phyloP scores from a whole-genome alignment of 1,140 invertebrate species.

The Hydropsyche tenuis region DNA sequence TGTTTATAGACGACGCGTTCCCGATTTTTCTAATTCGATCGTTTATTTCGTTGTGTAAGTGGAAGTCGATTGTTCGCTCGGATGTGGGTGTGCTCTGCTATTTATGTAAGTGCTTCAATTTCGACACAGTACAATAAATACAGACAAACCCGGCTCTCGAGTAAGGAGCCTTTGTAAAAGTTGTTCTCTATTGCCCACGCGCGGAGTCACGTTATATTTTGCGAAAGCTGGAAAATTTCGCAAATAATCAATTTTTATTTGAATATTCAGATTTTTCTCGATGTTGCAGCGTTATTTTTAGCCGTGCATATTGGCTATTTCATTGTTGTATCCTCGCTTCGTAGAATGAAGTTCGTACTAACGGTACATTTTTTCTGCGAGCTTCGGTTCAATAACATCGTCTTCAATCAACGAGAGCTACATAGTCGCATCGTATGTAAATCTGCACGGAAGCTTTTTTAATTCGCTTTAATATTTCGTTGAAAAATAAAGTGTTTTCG shows the following conservation, averaged over 20 bases:
- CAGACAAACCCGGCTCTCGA: not conserved
- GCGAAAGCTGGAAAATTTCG: conserved; percentile 9
- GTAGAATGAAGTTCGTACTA: no score
- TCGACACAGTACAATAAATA: conserved; percentile 11
- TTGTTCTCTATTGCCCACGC: conserved; percentile 27
- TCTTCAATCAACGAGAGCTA: not conserved
- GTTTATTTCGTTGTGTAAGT: not conserved
- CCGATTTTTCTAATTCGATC: no score
- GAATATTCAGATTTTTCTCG: not conserved
- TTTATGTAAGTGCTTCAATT: conserved; percentile 28
- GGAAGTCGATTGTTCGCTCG: not conserved
- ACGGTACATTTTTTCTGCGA: conserved; percentile 21
- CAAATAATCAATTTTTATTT: not conserved
- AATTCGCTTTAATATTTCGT: no score
- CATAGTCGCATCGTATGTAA: not conserved
- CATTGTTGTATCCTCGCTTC: not conserved
- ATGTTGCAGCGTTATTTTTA: not conserved
- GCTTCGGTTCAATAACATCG: conserved; percentile 21
- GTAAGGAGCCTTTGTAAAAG: conserved; percentile 26
- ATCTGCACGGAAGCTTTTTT: conserved; percentile 2
- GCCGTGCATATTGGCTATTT: not conserved
- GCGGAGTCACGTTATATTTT: not conserved
- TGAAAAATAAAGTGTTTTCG: not conserved
- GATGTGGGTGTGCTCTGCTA: conserved; percentile 11
- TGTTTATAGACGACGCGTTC: no score